Evolutionary conservation across 2,113 vertebrate genomes (phyloP).

Genomic region (Brachyhypopomus occidentalis): DNA sequence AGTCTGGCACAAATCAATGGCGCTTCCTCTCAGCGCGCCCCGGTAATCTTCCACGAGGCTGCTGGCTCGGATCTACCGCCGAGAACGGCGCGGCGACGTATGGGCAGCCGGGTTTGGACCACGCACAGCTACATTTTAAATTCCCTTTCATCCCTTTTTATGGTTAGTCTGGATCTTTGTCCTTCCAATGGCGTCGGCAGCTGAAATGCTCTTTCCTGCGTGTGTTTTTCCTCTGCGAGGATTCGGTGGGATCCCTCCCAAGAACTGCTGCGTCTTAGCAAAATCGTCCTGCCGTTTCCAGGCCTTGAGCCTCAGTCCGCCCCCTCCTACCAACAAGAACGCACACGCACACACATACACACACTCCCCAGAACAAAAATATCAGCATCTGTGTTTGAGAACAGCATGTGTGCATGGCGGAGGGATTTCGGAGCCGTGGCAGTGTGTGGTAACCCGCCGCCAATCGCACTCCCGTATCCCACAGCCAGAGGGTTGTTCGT

Average conservation of each 20-base stretch:
- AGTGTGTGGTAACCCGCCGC: constrained; percentile 57
- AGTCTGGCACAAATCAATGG: neutral
- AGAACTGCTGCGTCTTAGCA: constrained; percentile 6
- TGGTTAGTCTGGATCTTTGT: neutral
- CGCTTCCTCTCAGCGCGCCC: neutral
- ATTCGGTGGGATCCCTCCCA: neutral
- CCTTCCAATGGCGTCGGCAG: neutral
- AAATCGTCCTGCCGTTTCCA: constrained; percentile 3
- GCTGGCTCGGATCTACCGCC: too few species aligned
- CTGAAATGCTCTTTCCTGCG: neutral
- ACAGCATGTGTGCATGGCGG: neutral
- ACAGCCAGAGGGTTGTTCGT: constrained; percentile 22
- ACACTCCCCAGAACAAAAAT: neutral
- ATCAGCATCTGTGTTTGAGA: constrained; percentile 7
- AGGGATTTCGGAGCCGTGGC: constrained; percentile 53
- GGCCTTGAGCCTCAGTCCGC: neutral
- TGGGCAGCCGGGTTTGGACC: neutral
- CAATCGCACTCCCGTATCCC: constrained; percentile 33
- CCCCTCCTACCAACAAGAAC: neutral
- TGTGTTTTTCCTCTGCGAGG: neutral
- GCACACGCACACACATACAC: too few species aligned
- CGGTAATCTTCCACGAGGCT: too few species aligned
- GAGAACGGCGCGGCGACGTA: neutral
- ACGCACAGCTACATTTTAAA: neutral
- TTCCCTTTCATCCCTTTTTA: neutral